These are phyloP conservation scores for honey bee (Apis mellifera) DNA, from an alignment of 1,140 invertebrate genomes.

Conservation along the genomic window Amel_HAv3.1 CM009941.2:7335501-7336000, in stretches of 20 bases:
- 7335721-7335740: slow-evolving; percentile 61
- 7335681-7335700: slow-evolving; percentile 57
- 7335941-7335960: slow-evolving; percentile 61
- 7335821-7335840: slow-evolving; percentile 73
- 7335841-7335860: slow-evolving; percentile 74
- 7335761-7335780: slow-evolving; percentile 47
- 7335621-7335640: slow-evolving; percentile 4
- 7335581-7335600: not conserved
- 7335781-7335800: slow-evolving; percentile 55
- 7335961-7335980: slow-evolving; percentile 60
- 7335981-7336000: slow-evolving; percentile 50
- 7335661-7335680: slow-evolving; percentile 38
- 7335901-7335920: not conserved
- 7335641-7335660: slow-evolving; percentile 49
- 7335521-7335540: not conserved
- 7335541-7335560: not conserved
- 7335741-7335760: slow-evolving; percentile 66
- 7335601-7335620: not conserved
- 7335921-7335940: slow-evolving; percentile 41
- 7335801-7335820: slow-evolving; percentile 64
- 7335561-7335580: slow-evolving; percentile 10
- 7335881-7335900: not conserved
- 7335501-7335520: no score
- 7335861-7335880: slow-evolving; percentile 64
- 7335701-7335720: slow-evolving; percentile 61